These are phyloP conservation scores for Reticulitermes speratus DNA, from an alignment of 1,140 invertebrate genomes.

Conservation along the genomic window DNA sequence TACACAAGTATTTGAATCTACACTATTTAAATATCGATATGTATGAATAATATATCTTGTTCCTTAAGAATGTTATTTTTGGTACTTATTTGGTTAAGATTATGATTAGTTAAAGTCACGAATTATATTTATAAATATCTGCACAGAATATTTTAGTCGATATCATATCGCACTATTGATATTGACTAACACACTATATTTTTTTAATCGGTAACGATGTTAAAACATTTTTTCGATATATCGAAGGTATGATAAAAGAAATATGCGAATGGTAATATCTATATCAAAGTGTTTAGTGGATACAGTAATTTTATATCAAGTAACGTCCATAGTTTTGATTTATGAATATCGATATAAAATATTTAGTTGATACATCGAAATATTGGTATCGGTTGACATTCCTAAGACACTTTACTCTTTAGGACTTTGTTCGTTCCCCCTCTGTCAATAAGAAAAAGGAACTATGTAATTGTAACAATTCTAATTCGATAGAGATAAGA, in stretches of 20 bases:
- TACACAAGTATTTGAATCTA: too few relatives aligned
- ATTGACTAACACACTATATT: too few relatives aligned
- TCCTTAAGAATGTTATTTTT: too few relatives aligned
- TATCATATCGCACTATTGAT: not conserved
- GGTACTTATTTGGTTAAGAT: too few relatives aligned
- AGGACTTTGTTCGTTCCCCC: not conserved
- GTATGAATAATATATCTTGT: too few relatives aligned
- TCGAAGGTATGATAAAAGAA: too few relatives aligned
- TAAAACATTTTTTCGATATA: too few relatives aligned
- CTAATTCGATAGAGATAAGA: not conserved
- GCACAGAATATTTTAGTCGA: not conserved
- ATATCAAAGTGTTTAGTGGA: too few relatives aligned
- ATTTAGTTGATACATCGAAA: not conserved
- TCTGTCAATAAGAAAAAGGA: not conserved
- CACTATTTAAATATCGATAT: too few relatives aligned
- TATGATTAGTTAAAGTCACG: too few relatives aligned
- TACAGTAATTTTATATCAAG: not conserved
- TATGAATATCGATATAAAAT: not conserved
- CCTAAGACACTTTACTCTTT: not conserved
- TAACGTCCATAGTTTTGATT: not conserved
- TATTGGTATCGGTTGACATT: not conserved
- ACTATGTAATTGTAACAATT: not conserved
- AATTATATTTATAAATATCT: not conserved
- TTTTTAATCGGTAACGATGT: too few relatives aligned
- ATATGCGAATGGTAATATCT: too few relatives aligned